Evolutionary conservation across 2,797 vertebrate species (phyloP), one percentile per base, ranked within the genome.

Genomic region (Lacerta viridis): DNA sequence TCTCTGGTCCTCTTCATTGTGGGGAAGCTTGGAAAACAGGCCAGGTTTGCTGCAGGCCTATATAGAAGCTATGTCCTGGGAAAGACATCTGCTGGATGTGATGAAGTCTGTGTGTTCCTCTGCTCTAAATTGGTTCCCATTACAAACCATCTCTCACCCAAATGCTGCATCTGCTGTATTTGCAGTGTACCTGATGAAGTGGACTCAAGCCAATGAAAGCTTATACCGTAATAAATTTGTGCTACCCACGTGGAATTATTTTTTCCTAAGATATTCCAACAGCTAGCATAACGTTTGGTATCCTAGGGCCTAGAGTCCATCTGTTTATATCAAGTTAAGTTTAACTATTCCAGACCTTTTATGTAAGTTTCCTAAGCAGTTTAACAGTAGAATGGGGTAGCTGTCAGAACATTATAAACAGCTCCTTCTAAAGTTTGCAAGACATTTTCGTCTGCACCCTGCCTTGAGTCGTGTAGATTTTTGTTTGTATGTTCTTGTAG

Each of bases 1-100:
- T 55, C 50, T 55, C 50, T 55, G 50, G 50, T 55, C 43, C 85
- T 84, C 78, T 87, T 46, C 78, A 84, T 68, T 7, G 33, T 9
- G 46, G 64, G 55, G n/a, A 36, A 17, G 2, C n/a, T 36, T 17
- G 55, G 18, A 61, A 59, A 9, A 80, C 17, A 55, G 46, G n/a
- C 17, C n/a, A 55, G 55, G n/a, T 50, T 20, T 80, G 50, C 77
- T 80, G 50, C 1, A 80, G 15, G n/a, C 77, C 77, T 20, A 55
- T 55, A 55, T 15, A 33, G 6, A 18, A 80, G 9, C 20, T 33
- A 41, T 8, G 23, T 13, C 9, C 27, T 61, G n/a, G 3, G n/a
- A 41, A 29, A 41, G 20, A 59, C 7, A 5, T 66, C 80, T 61
- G 27, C 10, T 13, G 33, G 36, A 27, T 59, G 33, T 20, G n/a